Evolutionary conservation across 1,140 invertebrate species (phyloP).

Genomic region (Reticulitermes speratus): DNA sequence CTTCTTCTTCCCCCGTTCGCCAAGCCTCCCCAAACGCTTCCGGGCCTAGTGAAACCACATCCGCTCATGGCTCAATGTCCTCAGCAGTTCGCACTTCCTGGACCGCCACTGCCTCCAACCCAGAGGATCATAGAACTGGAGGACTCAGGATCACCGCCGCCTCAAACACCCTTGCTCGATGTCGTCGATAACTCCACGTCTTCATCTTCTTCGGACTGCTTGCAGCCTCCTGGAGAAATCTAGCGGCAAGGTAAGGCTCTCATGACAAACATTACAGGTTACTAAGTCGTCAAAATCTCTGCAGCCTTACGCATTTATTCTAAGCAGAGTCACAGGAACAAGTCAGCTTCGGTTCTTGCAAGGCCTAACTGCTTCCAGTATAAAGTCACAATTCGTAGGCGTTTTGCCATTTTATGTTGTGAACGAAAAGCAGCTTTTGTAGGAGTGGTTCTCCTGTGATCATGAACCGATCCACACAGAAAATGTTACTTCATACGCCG

Average conservation of each 20-base stretch:
- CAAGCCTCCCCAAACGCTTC: neutral
- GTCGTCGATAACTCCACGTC: conserved; percentile 28
- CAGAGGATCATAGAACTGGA: neutral
- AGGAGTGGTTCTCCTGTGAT: too few species aligned
- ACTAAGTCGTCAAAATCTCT: neutral
- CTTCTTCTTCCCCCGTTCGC: neutral
- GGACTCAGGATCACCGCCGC: neutral
- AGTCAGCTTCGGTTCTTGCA: neutral
- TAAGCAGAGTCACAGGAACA: neutral
- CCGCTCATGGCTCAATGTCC: neutral
- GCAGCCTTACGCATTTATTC: neutral
- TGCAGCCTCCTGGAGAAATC: neutral
- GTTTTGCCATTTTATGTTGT: too few species aligned
- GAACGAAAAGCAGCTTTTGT: too few species aligned
- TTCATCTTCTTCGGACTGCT: conserved; percentile 18
- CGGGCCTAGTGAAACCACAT: conserved; percentile 23
- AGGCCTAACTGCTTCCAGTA: too few species aligned
- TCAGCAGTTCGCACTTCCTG: neutral
- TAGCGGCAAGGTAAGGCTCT: neutral
- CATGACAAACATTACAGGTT: too few species aligned
- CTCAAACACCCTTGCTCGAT: conserved; percentile 19
- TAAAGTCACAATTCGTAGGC: too few species aligned
- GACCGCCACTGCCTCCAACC: neutral
- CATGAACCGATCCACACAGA: too few species aligned
- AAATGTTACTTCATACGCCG: too few species aligned